Percentiles rank a stretch among this genome's conserved stretches.
phyloP scores from a whole-genome alignment of 1,140 invertebrate species.

The Nasonia vitripennis region DNA sequence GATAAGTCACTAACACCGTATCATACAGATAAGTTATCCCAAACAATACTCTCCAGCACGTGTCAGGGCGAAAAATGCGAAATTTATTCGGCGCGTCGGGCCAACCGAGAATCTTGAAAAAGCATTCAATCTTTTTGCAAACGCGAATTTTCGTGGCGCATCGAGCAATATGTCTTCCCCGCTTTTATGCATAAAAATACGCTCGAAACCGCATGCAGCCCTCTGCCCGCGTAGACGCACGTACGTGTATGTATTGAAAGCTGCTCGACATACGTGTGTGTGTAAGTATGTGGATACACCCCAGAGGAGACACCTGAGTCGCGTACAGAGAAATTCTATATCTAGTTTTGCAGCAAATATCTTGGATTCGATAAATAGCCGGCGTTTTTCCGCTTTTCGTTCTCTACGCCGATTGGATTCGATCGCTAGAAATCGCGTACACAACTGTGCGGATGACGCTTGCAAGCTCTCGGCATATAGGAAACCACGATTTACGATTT shows the following conservation, averaged over 20 bases:
- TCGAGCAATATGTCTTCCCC: constrained; percentile 14
- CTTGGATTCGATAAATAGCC: background rate
- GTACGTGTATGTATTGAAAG: background rate
- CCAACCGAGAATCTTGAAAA: background rate
- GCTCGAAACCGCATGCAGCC: background rate
- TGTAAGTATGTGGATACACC: background rate
- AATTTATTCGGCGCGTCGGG: constrained; percentile 32
- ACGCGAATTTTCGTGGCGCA: constrained; percentile 31
- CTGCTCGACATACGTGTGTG: too few species aligned
- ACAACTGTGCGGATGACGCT: background rate
- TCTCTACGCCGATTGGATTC: background rate
- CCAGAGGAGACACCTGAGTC: constrained; percentile 13
- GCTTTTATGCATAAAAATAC: constrained; percentile 16
- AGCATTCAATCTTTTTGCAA: constrained; percentile 40
- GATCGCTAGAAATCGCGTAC: background rate
- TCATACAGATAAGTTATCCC: background rate
- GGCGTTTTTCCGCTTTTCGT: background rate
- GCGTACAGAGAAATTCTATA: background rate
- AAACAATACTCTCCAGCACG: background rate
- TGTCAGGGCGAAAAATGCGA: constrained; percentile 18
- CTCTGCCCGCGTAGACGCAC: background rate
- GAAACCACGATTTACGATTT: background rate
- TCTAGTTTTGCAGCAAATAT: background rate
- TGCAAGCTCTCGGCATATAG: background rate
- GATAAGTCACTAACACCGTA: background rate